These are phyloP conservation scores for Sebastes taczanowskii DNA, from an alignment of 2,797 vertebrate species.

Conservation along the genomic window DNA sequence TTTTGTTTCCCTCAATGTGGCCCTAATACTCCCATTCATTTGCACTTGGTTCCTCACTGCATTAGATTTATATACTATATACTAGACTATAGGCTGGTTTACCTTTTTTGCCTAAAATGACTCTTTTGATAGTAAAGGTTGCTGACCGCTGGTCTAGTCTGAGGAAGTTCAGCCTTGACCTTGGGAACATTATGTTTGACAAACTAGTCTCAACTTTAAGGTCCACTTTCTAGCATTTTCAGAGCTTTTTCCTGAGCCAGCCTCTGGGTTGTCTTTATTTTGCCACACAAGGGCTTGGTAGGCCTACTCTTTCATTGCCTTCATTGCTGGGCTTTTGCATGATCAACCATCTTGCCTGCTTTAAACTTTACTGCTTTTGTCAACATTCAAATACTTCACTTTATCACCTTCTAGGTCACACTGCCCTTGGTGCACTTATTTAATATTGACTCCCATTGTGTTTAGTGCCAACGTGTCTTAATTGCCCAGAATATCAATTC, in stretches of 20 bases:
- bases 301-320: background rate
- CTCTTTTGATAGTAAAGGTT: too few relatives aligned
- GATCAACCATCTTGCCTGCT: constrained; percentile 9
- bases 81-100: too few relatives aligned
- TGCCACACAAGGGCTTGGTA: background rate
- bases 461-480: background rate
- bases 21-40: too few relatives aligned
- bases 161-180: background rate
- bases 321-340: constrained; percentile 2
- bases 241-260: background rate
- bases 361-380: background rate
- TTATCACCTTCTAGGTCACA: background rate
- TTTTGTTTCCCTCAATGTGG: too few relatives aligned
- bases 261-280: background rate
- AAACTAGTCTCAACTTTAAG: background rate
- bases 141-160: background rate
- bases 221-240: background rate
- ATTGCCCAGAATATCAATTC: background rate
- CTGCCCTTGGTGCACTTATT: background rate
- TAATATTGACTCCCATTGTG: background rate
- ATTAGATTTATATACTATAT: too few relatives aligned
- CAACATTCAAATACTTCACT: constrained; percentile 2
- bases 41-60: too few relatives aligned
- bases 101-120: too few relatives aligned
- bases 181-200: background rate